phyloP scores from a whole-genome alignment of 2,888 invertebrate genomes.

The Drosophila imparisetae region DNA sequence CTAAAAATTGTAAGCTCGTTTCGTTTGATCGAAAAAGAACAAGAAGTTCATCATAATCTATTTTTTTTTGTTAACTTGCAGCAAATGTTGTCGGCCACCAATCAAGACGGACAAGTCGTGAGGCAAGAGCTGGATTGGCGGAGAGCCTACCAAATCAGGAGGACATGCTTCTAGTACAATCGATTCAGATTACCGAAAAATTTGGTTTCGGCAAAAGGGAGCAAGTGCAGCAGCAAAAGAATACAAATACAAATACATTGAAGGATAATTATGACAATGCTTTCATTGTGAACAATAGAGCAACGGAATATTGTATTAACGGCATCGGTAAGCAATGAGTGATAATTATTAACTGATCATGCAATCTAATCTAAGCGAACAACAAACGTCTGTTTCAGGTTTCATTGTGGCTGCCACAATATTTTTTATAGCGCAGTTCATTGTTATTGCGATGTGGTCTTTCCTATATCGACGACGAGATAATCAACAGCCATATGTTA shows the following conservation, averaged over 20 bases:
- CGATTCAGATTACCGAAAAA: slow-evolving; percentile 96
- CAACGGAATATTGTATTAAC: slow-evolving; percentile 81
- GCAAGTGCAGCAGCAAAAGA: slow-evolving; percentile 76
- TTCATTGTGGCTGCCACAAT: slow-evolving; percentile 93
- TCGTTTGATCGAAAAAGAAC: too few relatives aligned
- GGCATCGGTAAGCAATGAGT: slow-evolving; percentile 81
- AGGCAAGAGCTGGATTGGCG: slow-evolving; percentile 56
- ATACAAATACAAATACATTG: slow-evolving; percentile 83
- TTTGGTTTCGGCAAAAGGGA: slow-evolving; percentile 92
- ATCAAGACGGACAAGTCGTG: slow-evolving; percentile 73
- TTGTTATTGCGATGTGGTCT: slow-evolving; percentile 94
- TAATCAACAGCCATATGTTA: slow-evolving; percentile 75
- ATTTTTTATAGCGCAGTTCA: slow-evolving; percentile 94
- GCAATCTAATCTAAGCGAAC: slow-evolving; percentile 4
- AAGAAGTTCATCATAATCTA: neutral
- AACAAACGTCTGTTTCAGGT: slow-evolving; percentile 85
- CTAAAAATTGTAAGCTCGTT: neutral
- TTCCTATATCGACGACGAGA: slow-evolving; percentile 94
- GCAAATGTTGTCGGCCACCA: slow-evolving; percentile 23
- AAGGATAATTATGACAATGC: slow-evolving; percentile 85
- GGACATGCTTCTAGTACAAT: slow-evolving; percentile 94
- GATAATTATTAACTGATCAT: slow-evolving; percentile 21
- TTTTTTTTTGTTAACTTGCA: neutral
- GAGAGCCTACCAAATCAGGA: slow-evolving; percentile 86
- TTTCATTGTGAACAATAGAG: slow-evolving; percentile 86